phyloP scores from a whole-genome alignment of 2,113 vertebrate genomes.

The Grus americana region DNA sequence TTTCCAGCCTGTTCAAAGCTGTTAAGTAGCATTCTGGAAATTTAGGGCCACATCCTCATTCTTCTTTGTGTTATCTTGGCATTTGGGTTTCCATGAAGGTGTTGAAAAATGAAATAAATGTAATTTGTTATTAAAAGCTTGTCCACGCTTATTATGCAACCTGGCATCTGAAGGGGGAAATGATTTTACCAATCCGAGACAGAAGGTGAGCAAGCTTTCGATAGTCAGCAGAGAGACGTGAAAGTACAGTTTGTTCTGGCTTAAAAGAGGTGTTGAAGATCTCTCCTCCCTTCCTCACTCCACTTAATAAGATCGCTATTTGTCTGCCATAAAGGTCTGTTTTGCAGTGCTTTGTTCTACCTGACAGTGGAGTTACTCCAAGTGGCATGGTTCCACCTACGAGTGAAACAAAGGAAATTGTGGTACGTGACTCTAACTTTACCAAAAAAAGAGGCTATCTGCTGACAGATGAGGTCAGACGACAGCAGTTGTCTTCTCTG shows the following conservation, averaged over 20 bases:
- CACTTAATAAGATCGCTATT: neutral
- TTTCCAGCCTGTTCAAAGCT: neutral
- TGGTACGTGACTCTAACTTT: neutral
- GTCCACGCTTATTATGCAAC: neutral
- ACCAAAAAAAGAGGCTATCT: neutral
- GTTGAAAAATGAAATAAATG: neutral
- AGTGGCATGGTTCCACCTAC: neutral
- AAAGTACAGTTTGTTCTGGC: neutral
- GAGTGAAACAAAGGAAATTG: neutral
- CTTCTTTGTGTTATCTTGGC: neutral
- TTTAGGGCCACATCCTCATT: neutral
- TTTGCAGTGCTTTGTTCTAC: neutral
- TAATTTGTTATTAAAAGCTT: neutral
- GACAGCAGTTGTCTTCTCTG: neutral
- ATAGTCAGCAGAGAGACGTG: fast-evolving
- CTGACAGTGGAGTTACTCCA: neutral
- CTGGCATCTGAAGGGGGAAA: neutral
- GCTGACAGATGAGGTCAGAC: neutral
- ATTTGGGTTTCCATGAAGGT: neutral
- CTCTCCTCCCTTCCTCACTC: neutral
- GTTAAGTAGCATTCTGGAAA: neutral
- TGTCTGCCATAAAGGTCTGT: neutral
- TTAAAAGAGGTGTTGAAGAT: neutral
- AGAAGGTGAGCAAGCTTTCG: neutral
- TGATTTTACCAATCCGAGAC: neutral